phyloP scores from a whole-genome alignment of 2,113 vertebrate species.

The Vulpes ferrilata region DNA sequence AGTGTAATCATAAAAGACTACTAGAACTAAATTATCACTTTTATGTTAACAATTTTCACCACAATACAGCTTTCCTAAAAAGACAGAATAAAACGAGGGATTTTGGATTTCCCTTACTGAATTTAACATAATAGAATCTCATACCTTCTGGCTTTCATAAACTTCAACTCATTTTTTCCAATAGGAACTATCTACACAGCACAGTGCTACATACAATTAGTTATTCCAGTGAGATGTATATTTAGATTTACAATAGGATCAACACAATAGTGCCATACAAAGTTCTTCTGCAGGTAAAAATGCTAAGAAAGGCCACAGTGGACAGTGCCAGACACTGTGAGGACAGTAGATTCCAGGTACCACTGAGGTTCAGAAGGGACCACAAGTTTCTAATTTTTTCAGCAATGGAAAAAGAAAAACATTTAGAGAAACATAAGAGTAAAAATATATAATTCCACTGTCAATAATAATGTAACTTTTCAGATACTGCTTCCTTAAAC shows the following conservation, averaged over 20 bases:
- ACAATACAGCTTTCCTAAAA: slow-evolving; percentile 67
- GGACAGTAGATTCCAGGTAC: slow-evolving; percentile 62
- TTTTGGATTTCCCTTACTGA: slow-evolving; percentile 34
- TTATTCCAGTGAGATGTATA: slow-evolving; percentile 23
- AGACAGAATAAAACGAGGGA: slow-evolving; percentile 14
- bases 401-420: slow-evolving; percentile 76
- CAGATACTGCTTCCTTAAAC: slow-evolving; percentile 63
- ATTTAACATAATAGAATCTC: background rate
- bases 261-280: slow-evolving; percentile 63
- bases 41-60: slow-evolving; percentile 64
- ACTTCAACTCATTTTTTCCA: slow-evolving; percentile 34
- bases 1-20: slow-evolving; percentile 52
- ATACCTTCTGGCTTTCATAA: slow-evolving; percentile 44
- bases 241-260: slow-evolving; percentile 42
- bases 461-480: slow-evolving; percentile 47
- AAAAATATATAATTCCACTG: slow-evolving; percentile 76
- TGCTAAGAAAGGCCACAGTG: slow-evolving; percentile 79
- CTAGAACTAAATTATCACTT: slow-evolving; percentile 69
- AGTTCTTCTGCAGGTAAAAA: slow-evolving; percentile 75
- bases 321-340: slow-evolving; percentile 72
- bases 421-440: slow-evolving; percentile 54
- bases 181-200: slow-evolving; percentile 48
- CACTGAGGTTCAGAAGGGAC: slow-evolving; percentile 64
- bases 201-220: slow-evolving; percentile 21
- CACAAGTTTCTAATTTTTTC: slow-evolving; percentile 55